These are phyloP conservation scores for Nipponacmea schrenckii DNA, from an alignment of 2,888 invertebrate species.

Conservation along the genomic window DNA sequence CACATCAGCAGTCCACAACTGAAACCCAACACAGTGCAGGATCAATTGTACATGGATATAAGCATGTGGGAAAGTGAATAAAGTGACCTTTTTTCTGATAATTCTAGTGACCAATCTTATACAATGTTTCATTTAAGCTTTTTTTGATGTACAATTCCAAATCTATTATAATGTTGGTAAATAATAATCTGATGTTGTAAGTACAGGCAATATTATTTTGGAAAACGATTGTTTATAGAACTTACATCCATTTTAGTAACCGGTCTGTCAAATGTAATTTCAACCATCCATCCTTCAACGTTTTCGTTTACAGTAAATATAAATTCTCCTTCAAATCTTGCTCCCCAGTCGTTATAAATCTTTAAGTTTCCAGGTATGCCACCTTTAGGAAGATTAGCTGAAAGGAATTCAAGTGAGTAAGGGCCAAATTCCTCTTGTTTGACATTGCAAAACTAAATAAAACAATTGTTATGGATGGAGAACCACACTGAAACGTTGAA, in stretches of 20 bases:
- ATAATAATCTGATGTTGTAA: too few species aligned
- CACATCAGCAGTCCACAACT: slow-evolving; percentile 24
- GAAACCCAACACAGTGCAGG: neutral
- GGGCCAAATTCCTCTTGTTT: neutral
- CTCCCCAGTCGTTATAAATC: slow-evolving; percentile 34
- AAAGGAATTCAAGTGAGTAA: neutral
- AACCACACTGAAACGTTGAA: too few species aligned
- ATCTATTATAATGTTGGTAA: too few species aligned
- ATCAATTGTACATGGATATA: too few species aligned
- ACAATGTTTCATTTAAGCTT: too few species aligned
- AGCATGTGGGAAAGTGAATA: too few species aligned
- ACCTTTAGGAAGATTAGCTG: slow-evolving; percentile 11
- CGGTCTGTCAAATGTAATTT: slow-evolving; percentile 34
- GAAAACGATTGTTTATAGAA: neutral
- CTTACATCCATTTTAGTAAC: slow-evolving; percentile 37
- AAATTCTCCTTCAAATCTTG: slow-evolving; percentile 34
- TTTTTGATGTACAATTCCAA: too few species aligned
- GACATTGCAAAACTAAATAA: too few species aligned
- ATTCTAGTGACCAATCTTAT: too few species aligned
- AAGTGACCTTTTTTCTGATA: too few species aligned
- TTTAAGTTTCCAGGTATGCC: slow-evolving; percentile 14
- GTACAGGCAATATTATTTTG: too few species aligned
- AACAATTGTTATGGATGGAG: too few species aligned
- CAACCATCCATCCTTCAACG: slow-evolving; percentile 33
- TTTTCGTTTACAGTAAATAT: slow-evolving; percentile 27